Conservation (phyloP, 2,888 invertebrate genomes). For the Drosophila setosimentum region DNA sequence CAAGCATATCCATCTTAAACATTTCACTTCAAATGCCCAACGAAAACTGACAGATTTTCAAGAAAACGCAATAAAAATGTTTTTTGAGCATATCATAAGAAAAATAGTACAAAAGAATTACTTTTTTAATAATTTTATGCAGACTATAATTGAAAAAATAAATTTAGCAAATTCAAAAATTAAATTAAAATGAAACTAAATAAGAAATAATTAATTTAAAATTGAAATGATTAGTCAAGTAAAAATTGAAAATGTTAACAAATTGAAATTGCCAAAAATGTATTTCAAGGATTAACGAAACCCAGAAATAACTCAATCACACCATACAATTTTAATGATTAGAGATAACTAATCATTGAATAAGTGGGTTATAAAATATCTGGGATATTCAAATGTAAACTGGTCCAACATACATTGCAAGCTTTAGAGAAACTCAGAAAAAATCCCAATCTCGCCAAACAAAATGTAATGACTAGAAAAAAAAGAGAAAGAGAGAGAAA, state of each 20-base stretch:
- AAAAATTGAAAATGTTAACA: neutral
- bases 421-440: neutral
- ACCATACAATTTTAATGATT: neutral
- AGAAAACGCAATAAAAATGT: neutral
- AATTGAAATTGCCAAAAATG: neutral
- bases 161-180: neutral
- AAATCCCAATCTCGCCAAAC: neutral
- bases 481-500: no score
- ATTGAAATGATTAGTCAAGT: neutral
- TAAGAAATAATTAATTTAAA: neutral
- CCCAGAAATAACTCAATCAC: neutral
- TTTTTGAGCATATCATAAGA: neutral
- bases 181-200: neutral
- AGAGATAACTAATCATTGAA: neutral
- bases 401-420: neutral
- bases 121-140: no score
- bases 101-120: neutral
- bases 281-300: neutral
- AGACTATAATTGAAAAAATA: neutral
- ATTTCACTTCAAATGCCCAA: neutral
- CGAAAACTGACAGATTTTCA: neutral
- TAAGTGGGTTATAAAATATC: neutral
- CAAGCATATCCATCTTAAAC: neutral
- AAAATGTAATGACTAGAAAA: neutral
- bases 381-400: neutral